A percentile compares a stretch with the other conserved stretches of the same genome.
phyloP scores from a whole-genome alignment of 1,140 invertebrate genomes.

The Brachionus asplanchnoidis region DNA sequence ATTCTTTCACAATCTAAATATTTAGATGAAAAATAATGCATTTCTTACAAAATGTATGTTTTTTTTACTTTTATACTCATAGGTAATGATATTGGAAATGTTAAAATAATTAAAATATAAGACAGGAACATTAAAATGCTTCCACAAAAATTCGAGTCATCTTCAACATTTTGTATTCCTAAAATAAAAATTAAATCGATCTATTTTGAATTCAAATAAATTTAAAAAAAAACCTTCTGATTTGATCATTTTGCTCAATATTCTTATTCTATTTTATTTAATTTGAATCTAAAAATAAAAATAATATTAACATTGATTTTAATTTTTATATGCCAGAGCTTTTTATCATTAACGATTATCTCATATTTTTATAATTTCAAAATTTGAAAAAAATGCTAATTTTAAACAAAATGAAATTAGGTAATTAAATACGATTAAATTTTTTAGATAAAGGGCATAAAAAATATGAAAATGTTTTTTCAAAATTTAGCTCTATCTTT shows the following conservation, averaged over 20 bases:
- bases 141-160: background rate
- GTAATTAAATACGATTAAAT: background rate
- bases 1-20: slow-evolving; percentile 42
- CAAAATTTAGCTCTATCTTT: background rate
- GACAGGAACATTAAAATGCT: background rate
- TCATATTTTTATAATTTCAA: background rate
- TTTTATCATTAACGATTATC: background rate
- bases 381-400: background rate
- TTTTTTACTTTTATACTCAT: background rate
- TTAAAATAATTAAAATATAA: background rate
- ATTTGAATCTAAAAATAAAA: background rate
- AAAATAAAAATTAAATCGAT: background rate
- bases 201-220: background rate
- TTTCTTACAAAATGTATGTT: background rate
- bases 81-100: slow-evolving; percentile 4
- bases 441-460: background rate
- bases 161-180: background rate
- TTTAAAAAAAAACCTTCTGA: background rate
- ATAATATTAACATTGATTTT: background rate
- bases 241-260: background rate
- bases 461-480: background rate
- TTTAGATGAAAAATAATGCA: background rate
- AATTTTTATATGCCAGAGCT: background rate
- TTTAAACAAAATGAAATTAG: background rate
- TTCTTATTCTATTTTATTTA: background rate